Percentiles rank a stretch among this genome's conserved stretches.
These are phyloP conservation scores for Sebastes nivosus DNA, from an alignment of 2,797 vertebrate genomes.

Conservation along the genomic window DNA sequence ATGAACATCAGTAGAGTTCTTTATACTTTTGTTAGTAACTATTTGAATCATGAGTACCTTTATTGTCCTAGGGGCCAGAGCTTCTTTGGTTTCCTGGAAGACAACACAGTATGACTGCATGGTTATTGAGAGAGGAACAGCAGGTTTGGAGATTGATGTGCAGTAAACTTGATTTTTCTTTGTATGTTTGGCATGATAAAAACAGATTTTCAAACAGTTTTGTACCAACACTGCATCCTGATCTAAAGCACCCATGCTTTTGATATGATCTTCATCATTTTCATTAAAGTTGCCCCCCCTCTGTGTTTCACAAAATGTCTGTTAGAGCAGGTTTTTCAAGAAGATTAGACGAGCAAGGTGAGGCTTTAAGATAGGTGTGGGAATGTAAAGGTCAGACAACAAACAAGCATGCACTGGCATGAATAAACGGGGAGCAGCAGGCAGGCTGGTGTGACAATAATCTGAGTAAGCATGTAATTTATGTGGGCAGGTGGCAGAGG, in stretches of 20 bases:
- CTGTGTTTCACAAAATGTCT: no score
- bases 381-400: neutral
- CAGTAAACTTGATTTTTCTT: neutral
- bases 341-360: neutral
- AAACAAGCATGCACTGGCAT: neutral
- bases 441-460: neutral
- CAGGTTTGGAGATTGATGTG: neutral
- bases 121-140: neutral
- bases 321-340: neutral
- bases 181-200: neutral
- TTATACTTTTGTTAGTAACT: neutral
- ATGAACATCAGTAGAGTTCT: neutral
- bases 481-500: neutral
- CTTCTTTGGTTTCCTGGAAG: slow-evolving; percentile 34
- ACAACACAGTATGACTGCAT: neutral
- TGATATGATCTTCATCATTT: neutral
- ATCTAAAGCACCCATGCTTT: neutral
- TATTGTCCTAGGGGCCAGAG: slow-evolving; percentile 15
- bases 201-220: neutral
- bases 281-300: neutral
- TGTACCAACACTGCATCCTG: neutral
- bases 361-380: neutral
- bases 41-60: slow-evolving; percentile 24
- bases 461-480: neutral
- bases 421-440: neutral